Base-by-base conservation (phyloP, 2,888 invertebrate species). In the Sinopyrophorus schimmeli region DNA sequence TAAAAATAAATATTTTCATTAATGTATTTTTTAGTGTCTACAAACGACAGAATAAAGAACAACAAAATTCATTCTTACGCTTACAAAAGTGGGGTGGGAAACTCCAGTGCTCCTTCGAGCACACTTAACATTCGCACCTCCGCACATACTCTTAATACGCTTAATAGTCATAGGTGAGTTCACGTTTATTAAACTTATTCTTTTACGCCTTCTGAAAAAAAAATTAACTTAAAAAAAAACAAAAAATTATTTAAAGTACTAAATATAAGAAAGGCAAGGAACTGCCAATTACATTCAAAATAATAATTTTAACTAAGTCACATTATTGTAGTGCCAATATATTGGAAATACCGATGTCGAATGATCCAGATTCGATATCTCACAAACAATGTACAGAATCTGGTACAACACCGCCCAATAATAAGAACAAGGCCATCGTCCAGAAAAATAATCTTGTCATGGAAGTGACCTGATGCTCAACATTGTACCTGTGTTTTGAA, bases 401-500 rank as follows among this genome's bases (percentile, higher is more conserved):
- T 32, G 59, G 54, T 50, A 57, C 61, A 43, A 59, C 66, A 47
- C 61, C 67, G 38, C 60, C 67, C 52, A 68, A 68, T 62, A 71
- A 67, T 59, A 65, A 63, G 49, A 63, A 66, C 57, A 76, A 76
- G 60, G 70, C 71, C 60, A 74, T 77, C 59, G 76, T 77, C 59
- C 73, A 76, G 61, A 76, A 79, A 66, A 79, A 77, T 70, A 76
- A 77, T 64, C 70, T 80, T 56, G 78, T 78, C 59, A 80, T 80
- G 80, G 80, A 80, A 76, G 80, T 80, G 72, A 80, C 80, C 76
- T 80, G 80, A 80, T 79, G 79, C 63, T 64, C 65, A 65, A 64
- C 63, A 48, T 54, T 52, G 32, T 58, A 57, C 68, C 68, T 64
- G 66, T 59, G 59, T 52, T 41, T 37, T 27, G 32, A 23, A 7